Conservation (phyloP, 2,113 vertebrate species). For the Piaya cayana region DNA sequence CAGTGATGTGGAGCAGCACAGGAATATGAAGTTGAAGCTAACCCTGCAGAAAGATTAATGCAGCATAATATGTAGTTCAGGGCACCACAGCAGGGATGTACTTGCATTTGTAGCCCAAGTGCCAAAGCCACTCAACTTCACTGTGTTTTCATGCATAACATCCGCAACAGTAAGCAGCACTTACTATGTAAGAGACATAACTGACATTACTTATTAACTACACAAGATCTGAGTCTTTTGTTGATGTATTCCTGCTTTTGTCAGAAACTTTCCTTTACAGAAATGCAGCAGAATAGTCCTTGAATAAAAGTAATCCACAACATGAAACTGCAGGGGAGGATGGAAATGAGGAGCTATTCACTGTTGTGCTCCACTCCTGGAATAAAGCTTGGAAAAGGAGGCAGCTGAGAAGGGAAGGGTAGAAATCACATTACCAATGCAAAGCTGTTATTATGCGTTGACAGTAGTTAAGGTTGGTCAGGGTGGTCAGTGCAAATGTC, state of each 20-base stretch:
- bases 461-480: not conserved
- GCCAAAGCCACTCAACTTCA: conserved; percentile 2
- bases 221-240: not conserved
- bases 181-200: not conserved
- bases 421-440: not conserved
- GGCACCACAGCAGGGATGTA: not conserved
- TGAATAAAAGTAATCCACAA: not conserved
- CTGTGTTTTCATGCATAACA: conserved; percentile 27
- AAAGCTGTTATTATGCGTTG: not conserved
- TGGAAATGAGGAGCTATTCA: not conserved
- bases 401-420: not conserved
- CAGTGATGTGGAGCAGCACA: not conserved
- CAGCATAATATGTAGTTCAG: not conserved
- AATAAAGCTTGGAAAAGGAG: not conserved
- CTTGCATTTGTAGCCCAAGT: not conserved
- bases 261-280: not conserved
- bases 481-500: not conserved
- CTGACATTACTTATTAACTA: conserved; percentile 17
- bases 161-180: not conserved
- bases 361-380: not conserved
- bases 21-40: not conserved
- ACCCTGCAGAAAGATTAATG: not conserved
- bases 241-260: not conserved
- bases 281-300: not conserved
- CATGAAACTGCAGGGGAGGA: not conserved